These are phyloP conservation scores for Rhaphigaster nebulosa DNA, from an alignment of 2,888 invertebrate genomes.

Conservation along the genomic window DNA sequence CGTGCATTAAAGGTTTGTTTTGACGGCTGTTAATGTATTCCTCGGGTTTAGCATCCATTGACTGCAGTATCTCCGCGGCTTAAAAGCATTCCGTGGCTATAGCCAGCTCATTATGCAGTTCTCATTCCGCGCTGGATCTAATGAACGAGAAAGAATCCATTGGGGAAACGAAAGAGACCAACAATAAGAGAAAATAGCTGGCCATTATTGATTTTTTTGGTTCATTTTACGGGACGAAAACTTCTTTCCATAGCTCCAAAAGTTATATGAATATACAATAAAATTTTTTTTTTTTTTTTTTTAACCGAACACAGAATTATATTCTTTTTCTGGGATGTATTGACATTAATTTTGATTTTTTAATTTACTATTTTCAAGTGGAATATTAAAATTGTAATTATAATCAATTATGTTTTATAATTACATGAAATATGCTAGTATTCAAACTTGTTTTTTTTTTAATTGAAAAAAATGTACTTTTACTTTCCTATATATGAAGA, in stretches of 20 bases:
- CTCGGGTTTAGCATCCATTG: conserved; percentile 24
- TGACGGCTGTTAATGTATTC: conserved; percentile 20
- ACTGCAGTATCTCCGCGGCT: conserved; percentile 6
- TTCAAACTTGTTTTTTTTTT: too few species aligned
- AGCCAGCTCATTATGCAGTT: background rate
- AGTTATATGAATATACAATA: too few species aligned
- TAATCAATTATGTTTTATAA: too few species aligned
- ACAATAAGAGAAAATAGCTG: background rate
- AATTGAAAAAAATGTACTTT: too few species aligned
- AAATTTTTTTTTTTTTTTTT: too few species aligned
- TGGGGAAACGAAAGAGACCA: background rate
- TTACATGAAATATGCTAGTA: too few species aligned
- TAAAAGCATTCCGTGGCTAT: conserved; percentile 14
- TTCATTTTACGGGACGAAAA: background rate
- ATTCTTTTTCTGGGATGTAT: too few species aligned
- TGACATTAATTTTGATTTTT: too few species aligned
- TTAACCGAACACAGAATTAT: too few species aligned
- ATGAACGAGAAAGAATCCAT: conserved; percentile 19
- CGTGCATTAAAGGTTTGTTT: conserved; percentile 19
- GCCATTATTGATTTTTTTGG: background rate
- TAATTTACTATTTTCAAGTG: too few species aligned
- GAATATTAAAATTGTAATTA: too few species aligned
- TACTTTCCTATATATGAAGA: too few species aligned
- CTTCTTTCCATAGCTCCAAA: background rate
- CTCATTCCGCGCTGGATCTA: background rate